Base-by-base conservation (phyloP, 2,888 invertebrate species). In the Scaptomyza flava region DNA sequence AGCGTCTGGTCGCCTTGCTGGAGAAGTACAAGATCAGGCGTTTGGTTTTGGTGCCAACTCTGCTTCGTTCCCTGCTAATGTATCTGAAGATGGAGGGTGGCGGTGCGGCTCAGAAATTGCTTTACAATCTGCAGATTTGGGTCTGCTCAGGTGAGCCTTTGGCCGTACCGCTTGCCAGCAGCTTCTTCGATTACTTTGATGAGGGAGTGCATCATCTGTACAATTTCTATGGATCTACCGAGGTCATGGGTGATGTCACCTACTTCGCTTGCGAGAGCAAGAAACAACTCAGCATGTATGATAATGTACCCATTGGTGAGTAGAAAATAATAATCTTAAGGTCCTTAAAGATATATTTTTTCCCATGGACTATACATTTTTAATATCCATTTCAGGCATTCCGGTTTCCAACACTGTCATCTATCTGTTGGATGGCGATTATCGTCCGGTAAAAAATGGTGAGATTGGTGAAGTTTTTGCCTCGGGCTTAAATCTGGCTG, bases 171-270 rank as follows among this genome's bases (percentile, higher is more conserved):
- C 91, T 97, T 34, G 96, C 96, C 0, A 92, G 93, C 41, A 94
- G 96, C 80, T 98, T 97, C 93, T 96, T 96, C 90, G 93, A 94
- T 36, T 94, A 95, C 72, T 96, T 97, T 73, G 93, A 94, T n/a
- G 93, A 93, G 59, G 93, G 94, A 9, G 91, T 93, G 0, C 95
- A 95, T 69, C 93, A 93, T 14, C 92, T 98, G 42, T 96, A 96
- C 56, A 98, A 98, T 90, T 97, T 97, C 89, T 98, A 97, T 86
- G 98, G 98, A 0, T 97, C 97, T 75, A 97, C 98, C 0, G 98
- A 98, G 91, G 95, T 97, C 0, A 97, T 97, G 96, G 98, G 97
- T 0, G 98, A 97, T 89, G 97, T 98, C 2, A 97, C 97, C 0
- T 97, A 94, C 85, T 95, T 95, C 79, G 93, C 95, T 0, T 93